A percentile compares a stretch with the other conserved stretches of the same genome.
Conservation (phyloP, 2,797 vertebrate species). For the Thalassophryne amazonica region DNA sequence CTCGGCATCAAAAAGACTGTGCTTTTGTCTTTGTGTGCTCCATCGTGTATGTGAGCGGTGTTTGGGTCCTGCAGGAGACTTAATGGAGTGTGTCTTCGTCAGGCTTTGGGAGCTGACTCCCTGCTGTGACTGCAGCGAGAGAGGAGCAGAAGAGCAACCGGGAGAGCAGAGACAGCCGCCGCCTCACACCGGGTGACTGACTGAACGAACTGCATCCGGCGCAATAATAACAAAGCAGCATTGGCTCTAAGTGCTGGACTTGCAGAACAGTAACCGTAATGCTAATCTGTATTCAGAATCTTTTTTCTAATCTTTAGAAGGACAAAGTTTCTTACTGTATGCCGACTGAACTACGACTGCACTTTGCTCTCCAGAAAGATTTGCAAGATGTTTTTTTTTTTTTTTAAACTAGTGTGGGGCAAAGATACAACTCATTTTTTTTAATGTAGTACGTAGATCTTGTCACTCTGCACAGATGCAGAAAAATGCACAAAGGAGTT, state of each 20-base stretch:
- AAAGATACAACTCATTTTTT: no score
- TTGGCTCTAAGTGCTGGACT: constrained; percentile 33
- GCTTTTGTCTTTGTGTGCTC: neutral
- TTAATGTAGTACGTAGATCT: no score
- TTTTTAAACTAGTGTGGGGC: no score
- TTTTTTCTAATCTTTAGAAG: constrained; percentile 34
- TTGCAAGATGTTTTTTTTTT: neutral
- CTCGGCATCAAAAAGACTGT: neutral
- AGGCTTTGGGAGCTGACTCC: constrained; percentile 53
- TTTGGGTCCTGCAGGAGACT: constrained; percentile 48
- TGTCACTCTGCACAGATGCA: neutral
- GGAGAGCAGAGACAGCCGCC: constrained; percentile 46
- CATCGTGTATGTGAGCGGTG: constrained; percentile 33
- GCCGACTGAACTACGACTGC: neutral
- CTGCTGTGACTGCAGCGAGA: constrained; percentile 59
- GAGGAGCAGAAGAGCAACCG: constrained; percentile 40
- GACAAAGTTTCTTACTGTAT: constrained; percentile 9
- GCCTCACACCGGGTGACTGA: constrained; percentile 59
- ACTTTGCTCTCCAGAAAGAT: constrained; percentile 6
- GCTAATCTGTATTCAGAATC: constrained; percentile 38
- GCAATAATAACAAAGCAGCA: constrained; percentile 57
- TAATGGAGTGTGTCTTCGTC: constrained; percentile 71
- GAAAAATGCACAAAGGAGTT: neutral
- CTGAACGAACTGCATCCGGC: constrained; percentile 54
- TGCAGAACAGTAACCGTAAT: constrained; percentile 35